Evolutionary conservation across 53 echinoderm and acorn worm genomes (phyloP), one percentile per base, ranked within the genome.

Genomic region (Antedon mediterranea): DNA sequence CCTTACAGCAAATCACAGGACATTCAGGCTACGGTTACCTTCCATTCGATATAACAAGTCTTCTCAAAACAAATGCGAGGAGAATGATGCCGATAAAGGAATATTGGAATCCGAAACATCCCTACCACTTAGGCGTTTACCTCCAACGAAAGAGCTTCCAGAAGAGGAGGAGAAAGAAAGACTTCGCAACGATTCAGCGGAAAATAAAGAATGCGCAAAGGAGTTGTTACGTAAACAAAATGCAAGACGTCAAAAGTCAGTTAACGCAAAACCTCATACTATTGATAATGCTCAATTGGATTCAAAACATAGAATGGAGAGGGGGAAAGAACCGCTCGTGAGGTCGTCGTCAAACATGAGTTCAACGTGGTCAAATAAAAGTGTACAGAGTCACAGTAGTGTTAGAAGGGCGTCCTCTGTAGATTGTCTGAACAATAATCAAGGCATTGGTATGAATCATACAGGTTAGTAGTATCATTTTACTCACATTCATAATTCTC

Each of bases 1-100:
- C 34, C 43, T 84, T 72, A 0, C 86, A 94, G 95, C 91, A 77
- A 95, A 95, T 81, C 97, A 95, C 84, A 82, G 90, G 57, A 95
- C 97, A 44, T 95, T 95, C 88, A 84, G 97, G 43, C 85, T 92
- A 31, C 86, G 86, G 71, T 77, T 95, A 82, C 97, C 97, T 33
- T 91, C 91, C 57, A 85, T 95, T 32, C 92, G 88, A 76, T 83
- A 83, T 28, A 34, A 43, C 27, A 89, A 94, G 80, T 84, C 81
- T 37, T 81, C 83, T 37, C 37, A 77, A 43, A 71, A 30, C 76
- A 75, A 23, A 30, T 71, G 82, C 13, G 86, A 85, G 4, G 78
- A 74, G 27, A 72, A 78, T 41, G 78, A 85, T 26, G 84, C 87
- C 29, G 88, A 80, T 74, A 80, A 75, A 9, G 77, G 77, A 20